A percentile compares a stretch with the other conserved stretches of the same genome.
phyloP scores from a whole-genome alignment of 2,113 vertebrate species.

The Menura novaehollandiae region DNA sequence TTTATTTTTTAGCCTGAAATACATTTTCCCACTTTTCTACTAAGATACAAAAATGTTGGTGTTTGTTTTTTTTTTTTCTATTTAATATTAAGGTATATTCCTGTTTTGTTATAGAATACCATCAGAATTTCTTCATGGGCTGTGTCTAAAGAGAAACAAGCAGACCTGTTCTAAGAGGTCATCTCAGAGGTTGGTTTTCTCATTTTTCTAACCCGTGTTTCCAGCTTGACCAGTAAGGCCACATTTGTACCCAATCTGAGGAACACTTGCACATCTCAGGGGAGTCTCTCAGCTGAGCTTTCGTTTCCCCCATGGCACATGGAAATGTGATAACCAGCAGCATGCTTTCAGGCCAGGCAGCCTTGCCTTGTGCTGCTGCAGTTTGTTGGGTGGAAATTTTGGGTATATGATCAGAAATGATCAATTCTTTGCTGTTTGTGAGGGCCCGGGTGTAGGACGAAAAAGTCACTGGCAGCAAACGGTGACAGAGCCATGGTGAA shows the following conservation, averaged over 20 bases:
- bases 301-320: fast-evolving
- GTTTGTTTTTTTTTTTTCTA: not conserved
- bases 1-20: not conserved
- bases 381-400: not conserved
- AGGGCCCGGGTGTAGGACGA: not conserved
- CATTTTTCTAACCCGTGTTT: not conserved
- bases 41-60: too few relatives aligned
- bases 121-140: not conserved
- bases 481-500: not conserved
- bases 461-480: not conserved
- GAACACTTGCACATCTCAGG: not conserved
- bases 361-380: not conserved
- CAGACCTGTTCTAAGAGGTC: not conserved
- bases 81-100: not conserved
- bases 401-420: not conserved
- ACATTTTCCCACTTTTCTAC: not conserved
- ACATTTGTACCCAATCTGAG: not conserved
- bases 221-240: not conserved
- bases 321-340: not conserved
- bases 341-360: not conserved
- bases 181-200: not conserved
- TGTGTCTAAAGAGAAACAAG: not conserved
- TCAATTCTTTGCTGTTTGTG: not conserved
- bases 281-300: not conserved
- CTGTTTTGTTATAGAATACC: not conserved